phyloP scores from a whole-genome alignment of 2,888 invertebrate species.

The Phragmatobia fuliginosa region DNA sequence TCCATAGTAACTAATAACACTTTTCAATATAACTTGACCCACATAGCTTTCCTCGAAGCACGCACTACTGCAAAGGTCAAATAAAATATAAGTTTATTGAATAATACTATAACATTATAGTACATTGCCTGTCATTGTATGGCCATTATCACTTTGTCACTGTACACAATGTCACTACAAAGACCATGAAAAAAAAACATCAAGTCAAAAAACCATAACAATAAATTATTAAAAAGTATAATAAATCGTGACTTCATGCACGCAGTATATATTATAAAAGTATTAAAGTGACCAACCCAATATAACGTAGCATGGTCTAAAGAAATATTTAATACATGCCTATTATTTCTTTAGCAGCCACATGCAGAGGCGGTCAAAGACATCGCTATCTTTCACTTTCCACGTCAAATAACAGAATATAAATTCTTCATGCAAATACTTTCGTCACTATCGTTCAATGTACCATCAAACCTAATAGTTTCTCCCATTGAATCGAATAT shows the following conservation, averaged over 20 bases:
- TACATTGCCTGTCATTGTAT: slow-evolving; percentile 52
- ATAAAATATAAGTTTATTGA: slow-evolving; percentile 60
- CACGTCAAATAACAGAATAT: slow-evolving; percentile 45
- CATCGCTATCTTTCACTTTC: slow-evolving; percentile 55
- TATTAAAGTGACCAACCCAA: slow-evolving; percentile 7
- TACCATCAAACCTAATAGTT: slow-evolving; percentile 51
- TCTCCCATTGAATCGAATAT: slow-evolving; percentile 57
- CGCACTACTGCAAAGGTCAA: slow-evolving; percentile 59
- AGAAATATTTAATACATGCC: neutral
- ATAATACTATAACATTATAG: slow-evolving; percentile 54
- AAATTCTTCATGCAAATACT: slow-evolving; percentile 50
- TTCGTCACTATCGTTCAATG: slow-evolving; percentile 50
- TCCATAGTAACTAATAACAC: slow-evolving; percentile 25
- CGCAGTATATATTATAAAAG: slow-evolving; percentile 19
- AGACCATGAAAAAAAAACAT: slow-evolving; percentile 20
- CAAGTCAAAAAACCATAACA: slow-evolving; percentile 4
- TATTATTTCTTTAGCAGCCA: neutral
- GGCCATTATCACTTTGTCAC: slow-evolving; percentile 47
- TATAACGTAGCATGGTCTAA: neutral
- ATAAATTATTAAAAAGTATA: slow-evolving; percentile 10
- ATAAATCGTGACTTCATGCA: slow-evolving; percentile 18
- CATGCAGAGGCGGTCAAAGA: slow-evolving; percentile 17
- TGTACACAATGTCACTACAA: slow-evolving; percentile 31
- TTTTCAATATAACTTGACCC: slow-evolving; percentile 57
- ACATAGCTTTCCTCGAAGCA: slow-evolving; percentile 55